These are phyloP conservation scores for Equus quagga DNA, from an alignment of 2,113 vertebrate genomes.

Conservation along the genomic window DNA sequence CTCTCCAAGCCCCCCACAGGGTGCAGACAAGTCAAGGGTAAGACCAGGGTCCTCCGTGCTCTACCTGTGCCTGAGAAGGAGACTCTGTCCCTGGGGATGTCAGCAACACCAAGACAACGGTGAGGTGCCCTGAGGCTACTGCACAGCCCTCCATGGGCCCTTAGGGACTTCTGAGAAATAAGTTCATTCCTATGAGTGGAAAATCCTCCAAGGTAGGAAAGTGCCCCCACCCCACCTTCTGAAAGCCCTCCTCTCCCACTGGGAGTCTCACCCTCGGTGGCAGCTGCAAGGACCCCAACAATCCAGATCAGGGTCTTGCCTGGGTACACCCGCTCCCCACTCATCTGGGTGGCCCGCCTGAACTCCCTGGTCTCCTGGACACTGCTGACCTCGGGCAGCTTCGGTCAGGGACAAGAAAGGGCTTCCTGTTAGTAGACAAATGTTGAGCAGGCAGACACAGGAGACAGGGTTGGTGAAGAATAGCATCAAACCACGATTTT, in stretches of 20 bases:
- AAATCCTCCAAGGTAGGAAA: not conserved
- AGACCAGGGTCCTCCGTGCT: not conserved
- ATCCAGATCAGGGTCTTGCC: conserved; percentile 55
- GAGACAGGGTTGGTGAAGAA: not conserved
- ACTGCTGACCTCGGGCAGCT: not conserved
- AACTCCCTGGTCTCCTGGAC: not conserved
- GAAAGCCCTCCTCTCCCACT: not conserved
- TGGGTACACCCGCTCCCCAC: not conserved
- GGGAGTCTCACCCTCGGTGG: conserved; percentile 54
- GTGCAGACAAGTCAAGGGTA: not conserved
- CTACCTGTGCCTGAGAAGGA: not conserved
- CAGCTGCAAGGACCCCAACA: conserved; percentile 54
- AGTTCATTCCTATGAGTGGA: not conserved
- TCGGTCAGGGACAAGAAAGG: not conserved
- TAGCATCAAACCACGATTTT: not conserved
- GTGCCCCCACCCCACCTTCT: not conserved
- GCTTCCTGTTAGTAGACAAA: not conserved
- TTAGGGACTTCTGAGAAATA: not conserved
- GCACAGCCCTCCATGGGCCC: not conserved
- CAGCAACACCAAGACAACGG: not conserved
- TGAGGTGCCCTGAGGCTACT: not conserved
- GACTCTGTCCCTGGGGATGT: not conserved
- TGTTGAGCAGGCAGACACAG: not conserved
- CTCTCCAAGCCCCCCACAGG: not conserved
- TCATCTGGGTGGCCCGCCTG: conserved; percentile 45